These are phyloP conservation scores for Eucera pruinosa DNA, from an alignment of 2,888 invertebrate genomes.

Conservation along the genomic window DNA sequence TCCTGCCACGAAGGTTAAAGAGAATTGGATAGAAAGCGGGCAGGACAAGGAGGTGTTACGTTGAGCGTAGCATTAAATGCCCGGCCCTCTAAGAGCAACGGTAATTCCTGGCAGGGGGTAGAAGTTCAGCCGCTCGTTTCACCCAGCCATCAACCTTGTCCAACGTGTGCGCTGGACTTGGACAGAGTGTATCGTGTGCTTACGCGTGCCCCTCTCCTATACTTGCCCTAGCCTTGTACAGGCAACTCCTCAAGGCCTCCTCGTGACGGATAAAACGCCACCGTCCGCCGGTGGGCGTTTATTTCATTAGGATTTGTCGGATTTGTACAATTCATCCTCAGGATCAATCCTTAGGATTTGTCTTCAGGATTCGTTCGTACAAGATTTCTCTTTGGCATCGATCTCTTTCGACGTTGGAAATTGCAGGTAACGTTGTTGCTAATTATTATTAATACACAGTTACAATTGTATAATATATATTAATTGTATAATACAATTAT, in stretches of 20 bases:
- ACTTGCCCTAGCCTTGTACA: conserved; percentile 59
- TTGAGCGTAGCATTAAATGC: conserved; percentile 79
- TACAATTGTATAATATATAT: no score
- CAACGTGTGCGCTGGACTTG: conserved; percentile 23
- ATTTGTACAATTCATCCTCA: neutral
- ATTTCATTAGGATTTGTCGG: conserved; percentile 54
- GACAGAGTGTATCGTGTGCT: conserved; percentile 21
- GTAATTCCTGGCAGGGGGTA: conserved; percentile 82
- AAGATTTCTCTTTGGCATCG: no score
- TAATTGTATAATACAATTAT: no score
- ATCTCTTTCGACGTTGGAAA: no score
- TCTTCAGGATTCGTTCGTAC: no score
- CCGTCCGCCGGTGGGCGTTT: conserved; percentile 1
- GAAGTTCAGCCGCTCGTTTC: conserved; percentile 74
- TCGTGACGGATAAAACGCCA: conserved; percentile 37
- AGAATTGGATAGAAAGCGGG: conserved; percentile 80
- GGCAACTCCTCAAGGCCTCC: conserved; percentile 45
- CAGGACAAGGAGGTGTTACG: conserved; percentile 71
- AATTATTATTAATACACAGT: no score
- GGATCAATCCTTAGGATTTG: neutral
- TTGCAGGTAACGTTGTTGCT: no score
- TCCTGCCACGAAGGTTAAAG: conserved; percentile 80
- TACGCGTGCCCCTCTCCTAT: conserved; percentile 44
- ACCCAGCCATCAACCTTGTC: conserved; percentile 55
- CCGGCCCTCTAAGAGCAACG: conserved; percentile 80